Percentiles rank a stretch among this genome's conserved stretches.
Evolutionary conservation across 2,113 vertebrate species (phyloP).

Genomic region (Baryphthengus martii): DNA sequence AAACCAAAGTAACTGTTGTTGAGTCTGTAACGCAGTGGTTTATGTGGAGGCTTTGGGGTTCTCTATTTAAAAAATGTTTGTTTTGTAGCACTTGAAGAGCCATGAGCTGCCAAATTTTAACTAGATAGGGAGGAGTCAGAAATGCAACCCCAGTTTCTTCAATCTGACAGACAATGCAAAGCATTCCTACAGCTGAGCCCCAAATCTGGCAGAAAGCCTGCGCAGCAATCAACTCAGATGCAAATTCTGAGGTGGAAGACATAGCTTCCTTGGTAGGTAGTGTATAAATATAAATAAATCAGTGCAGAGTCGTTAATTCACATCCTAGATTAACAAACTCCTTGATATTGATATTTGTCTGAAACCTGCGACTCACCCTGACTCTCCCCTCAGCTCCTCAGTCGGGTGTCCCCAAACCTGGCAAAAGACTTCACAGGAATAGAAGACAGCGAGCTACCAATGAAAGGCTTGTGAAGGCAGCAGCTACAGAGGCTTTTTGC

Average conservation of each 20-base stretch:
- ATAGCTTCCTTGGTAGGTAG: neutral
- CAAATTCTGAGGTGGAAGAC: neutral
- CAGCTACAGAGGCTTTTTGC: neutral
- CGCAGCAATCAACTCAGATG: accelerated
- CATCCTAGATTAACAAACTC: neutral
- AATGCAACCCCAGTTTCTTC: neutral
- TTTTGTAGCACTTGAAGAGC: neutral
- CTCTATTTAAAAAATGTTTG: neutral
- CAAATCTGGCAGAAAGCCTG: neutral
- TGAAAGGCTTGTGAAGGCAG: neutral
- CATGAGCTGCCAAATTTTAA: neutral
- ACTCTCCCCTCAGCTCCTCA: neutral
- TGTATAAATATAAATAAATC: neutral
- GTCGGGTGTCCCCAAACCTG: neutral
- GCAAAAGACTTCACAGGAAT: neutral
- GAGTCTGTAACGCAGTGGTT: neutral
- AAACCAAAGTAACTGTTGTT: neutral
- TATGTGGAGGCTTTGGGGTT: neutral
- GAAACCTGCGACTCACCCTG: neutral
- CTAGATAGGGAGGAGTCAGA: neutral
- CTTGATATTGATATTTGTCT: neutral
- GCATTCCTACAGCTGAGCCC: neutral
- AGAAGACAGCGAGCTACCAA: neutral
- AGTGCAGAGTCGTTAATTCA: neutral
- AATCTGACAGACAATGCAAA: neutral